Evolutionary conservation across 2,797 vertebrate species (phyloP), one percentile per base, ranked within the genome.

Genomic region (Xenops minutus): DNA sequence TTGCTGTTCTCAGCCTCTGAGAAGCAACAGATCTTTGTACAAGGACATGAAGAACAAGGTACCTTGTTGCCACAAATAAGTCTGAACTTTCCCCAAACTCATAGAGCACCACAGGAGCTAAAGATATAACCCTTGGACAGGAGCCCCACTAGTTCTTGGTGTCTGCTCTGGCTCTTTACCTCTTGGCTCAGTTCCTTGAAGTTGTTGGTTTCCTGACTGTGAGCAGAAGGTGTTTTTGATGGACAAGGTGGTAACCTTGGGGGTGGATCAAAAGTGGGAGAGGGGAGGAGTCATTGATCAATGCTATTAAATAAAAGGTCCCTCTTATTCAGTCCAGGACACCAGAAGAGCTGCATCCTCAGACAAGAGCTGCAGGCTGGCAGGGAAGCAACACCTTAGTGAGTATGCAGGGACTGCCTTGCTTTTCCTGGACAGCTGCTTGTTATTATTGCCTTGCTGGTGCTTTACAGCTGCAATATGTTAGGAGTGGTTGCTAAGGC

Each of bases 241-340:
- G 0, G 54, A 95, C 79, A 92, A 90, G 81, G 86, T 96, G 85
- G 84, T 39, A 94, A 82, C 34, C 75, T 83, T 81, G 88, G 86
- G 94, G 91, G 93, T 95, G 97, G 97, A 95, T 76, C 79, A 6
- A 46, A 73, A 76, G 51, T 76, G 51, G 90, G 88, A 95, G 46
- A 91, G 85, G 94, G 97, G 97, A 95, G 97, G 97, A 96, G 96
- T 91, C 86, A 90, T 66, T 83, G 56, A 92, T 93, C 14, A 24
- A 73, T 88, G 87, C 77, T 96, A 46, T 78, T 95, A 95, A 94
- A 97, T 97, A 97, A 96, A 96, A 96, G 89, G 91, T 54, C 66
- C 62, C n/a, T 77, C 68, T 92, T 85, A 62, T 90, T 81, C 74
- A 7, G 68, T 77, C 15, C 58, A 78, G 87, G 93, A 88, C 84